Conservation (phyloP, 2,888 invertebrate genomes). For the Pedicia rivosa region DNA sequence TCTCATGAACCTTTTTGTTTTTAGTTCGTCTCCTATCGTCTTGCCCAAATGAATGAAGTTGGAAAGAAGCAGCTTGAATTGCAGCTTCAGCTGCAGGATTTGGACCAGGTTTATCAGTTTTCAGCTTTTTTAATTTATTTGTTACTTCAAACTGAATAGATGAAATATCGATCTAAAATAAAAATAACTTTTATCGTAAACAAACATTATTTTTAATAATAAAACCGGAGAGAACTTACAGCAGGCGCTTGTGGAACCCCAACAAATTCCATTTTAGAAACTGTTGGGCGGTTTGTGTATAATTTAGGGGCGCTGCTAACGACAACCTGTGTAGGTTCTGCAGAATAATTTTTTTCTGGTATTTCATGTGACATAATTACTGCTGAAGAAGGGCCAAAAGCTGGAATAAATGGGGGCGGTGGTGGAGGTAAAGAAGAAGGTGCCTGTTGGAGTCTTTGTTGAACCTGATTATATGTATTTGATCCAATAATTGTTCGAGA, state of each 20-base stretch:
- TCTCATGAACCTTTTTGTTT: slow-evolving; percentile 20
- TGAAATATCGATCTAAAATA: slow-evolving; percentile 32
- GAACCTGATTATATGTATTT: slow-evolving; percentile 53
- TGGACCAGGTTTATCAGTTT: slow-evolving; percentile 46
- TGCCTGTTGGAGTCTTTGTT: slow-evolving; percentile 42
- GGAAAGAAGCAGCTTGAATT: slow-evolving; percentile 42
- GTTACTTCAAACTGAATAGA: slow-evolving; percentile 39
- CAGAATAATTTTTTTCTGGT: slow-evolving; percentile 30
- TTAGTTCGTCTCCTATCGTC: slow-evolving; percentile 30
- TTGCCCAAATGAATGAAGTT: slow-evolving; percentile 38
- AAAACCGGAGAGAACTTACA: slow-evolving; percentile 1
- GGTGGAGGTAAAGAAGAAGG: slow-evolving; percentile 23
- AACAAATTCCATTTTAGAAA: slow-evolving; percentile 20
- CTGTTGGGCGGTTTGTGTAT: slow-evolving; percentile 39
- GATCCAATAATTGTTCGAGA: slow-evolving; percentile 50
- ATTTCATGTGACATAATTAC: slow-evolving; percentile 18
- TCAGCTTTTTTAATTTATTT: slow-evolving; percentile 42
- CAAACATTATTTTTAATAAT: neutral
- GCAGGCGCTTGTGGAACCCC: slow-evolving; percentile 21
- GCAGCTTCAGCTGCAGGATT: slow-evolving; percentile 45
- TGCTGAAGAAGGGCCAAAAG: slow-evolving; percentile 30
- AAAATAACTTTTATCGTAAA: no score
- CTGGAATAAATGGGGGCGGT: slow-evolving; percentile 25
- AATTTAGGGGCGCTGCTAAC: slow-evolving; percentile 54
- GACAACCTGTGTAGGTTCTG: slow-evolving; percentile 40